Conservation (phyloP, 2,113 vertebrate genomes). For the Zootoca vivipara region DNA sequence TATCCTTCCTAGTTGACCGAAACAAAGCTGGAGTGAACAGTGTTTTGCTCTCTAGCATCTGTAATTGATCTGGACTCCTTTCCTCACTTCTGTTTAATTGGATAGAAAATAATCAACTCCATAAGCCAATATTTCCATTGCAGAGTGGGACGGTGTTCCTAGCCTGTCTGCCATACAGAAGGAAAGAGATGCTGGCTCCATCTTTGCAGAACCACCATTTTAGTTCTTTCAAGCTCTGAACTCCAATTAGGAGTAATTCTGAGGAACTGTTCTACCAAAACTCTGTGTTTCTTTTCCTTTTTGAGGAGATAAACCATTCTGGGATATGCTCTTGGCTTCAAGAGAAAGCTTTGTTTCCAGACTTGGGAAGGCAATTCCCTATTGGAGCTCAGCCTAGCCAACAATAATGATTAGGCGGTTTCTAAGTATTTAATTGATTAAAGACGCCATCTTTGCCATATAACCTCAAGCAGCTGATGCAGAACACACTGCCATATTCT, state of each 20-base stretch:
- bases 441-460: not conserved
- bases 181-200: not conserved
- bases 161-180: not conserved
- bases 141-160: not conserved
- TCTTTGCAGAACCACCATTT: not conserved
- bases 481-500: not conserved
- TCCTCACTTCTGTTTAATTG: slow-evolving; percentile 52
- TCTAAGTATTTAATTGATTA: slow-evolving; percentile 7
- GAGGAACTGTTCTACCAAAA: not conserved
- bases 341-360: not conserved
- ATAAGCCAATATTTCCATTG: slow-evolving; percentile 4
- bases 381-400: not conserved
- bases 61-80: not conserved
- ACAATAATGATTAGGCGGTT: not conserved
- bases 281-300: not conserved
- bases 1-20: not conserved
- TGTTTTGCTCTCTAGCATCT: slow-evolving; percentile 17
- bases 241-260: not conserved
- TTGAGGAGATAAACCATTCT: not conserved
- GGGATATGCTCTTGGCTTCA: not conserved
- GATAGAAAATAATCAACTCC: slow-evolving; percentile 61
- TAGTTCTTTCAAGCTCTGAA: not conserved
- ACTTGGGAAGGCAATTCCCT: not conserved
- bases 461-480: not conserved
- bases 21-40: not conserved